Conservation (phyloP, 2,888 invertebrate genomes). For the Nemotelus pantherinus region DNA sequence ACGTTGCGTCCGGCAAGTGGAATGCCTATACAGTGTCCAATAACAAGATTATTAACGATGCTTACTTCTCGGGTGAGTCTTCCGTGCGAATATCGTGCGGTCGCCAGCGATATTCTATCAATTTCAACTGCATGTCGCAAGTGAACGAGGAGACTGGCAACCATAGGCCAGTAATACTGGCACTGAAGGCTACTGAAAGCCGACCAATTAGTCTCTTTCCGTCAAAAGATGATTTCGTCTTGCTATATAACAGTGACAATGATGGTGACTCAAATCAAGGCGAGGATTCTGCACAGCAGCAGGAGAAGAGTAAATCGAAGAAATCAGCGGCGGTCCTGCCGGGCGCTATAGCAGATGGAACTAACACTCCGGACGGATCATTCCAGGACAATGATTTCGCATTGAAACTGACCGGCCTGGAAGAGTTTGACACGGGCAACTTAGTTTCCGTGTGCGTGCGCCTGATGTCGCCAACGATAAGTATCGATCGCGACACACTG, state of each 20-base stretch:
- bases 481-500: conserved; percentile 75
- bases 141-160: conserved; percentile 87
- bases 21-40: conserved; percentile 76
- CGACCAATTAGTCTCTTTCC: conserved; percentile 20
- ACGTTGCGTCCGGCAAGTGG: conserved; percentile 83
- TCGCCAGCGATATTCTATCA: conserved; percentile 78
- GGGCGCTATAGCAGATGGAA: background rate
- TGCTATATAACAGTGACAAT: conserved; percentile 42
- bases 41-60: conserved; percentile 80
- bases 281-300: conserved; percentile 53
- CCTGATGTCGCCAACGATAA: conserved; percentile 73
- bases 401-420: conserved; percentile 56
- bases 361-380: background rate
- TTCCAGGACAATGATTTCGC: conserved; percentile 27
- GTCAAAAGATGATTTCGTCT: conserved; percentile 41
- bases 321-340: background rate
- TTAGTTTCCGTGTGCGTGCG: conserved; percentile 69
- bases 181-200: conserved; percentile 63
- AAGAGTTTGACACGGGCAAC: conserved; percentile 59
- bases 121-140: conserved; percentile 83
- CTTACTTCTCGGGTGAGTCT: conserved; percentile 77
- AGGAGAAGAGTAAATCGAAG: conserved; percentile 47
- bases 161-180: conserved; percentile 79
- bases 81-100: conserved; percentile 77
- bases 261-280: conserved; percentile 49